Percentiles rank a stretch among this genome's conserved stretches.
phyloP scores from a whole-genome alignment of 2,113 vertebrate species.

The Microcebus lehilahytsara region DNA sequence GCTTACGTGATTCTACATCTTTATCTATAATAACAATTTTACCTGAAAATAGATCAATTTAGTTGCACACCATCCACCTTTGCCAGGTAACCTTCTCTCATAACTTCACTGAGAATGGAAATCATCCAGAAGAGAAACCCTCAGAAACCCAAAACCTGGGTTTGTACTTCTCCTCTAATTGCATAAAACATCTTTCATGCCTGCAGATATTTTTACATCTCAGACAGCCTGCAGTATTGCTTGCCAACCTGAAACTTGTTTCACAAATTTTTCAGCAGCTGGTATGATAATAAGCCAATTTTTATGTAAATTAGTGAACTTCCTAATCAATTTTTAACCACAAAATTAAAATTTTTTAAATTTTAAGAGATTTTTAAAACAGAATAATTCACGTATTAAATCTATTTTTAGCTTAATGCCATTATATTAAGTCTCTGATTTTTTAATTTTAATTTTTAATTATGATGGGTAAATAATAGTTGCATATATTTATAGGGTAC shows the following conservation, averaged over 20 bases:
- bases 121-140: neutral
- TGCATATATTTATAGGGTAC: too few relatives aligned
- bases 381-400: neutral
- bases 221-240: conserved; percentile 51
- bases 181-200: conserved; percentile 45
- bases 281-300: conserved; percentile 63
- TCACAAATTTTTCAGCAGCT: conserved; percentile 67
- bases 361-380: conserved; percentile 45
- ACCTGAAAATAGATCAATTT: neutral
- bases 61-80: neutral
- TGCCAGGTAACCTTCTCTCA: neutral
- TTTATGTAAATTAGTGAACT: conserved; percentile 64
- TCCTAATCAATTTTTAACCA: conserved; percentile 64
- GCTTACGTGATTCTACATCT: neutral
- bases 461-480: too few relatives aligned
- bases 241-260: conserved; percentile 61
- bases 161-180: conserved; percentile 43
- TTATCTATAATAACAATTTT: neutral
- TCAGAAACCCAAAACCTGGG: neutral
- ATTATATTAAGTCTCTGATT: neutral
- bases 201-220: conserved; percentile 70
- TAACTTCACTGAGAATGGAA: neutral
- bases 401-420: neutral
- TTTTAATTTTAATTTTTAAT: neutral
- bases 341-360: conserved; percentile 2